Conservation (phyloP, 2,888 invertebrate species). For the Agrenia bidenticulata region DNA sequence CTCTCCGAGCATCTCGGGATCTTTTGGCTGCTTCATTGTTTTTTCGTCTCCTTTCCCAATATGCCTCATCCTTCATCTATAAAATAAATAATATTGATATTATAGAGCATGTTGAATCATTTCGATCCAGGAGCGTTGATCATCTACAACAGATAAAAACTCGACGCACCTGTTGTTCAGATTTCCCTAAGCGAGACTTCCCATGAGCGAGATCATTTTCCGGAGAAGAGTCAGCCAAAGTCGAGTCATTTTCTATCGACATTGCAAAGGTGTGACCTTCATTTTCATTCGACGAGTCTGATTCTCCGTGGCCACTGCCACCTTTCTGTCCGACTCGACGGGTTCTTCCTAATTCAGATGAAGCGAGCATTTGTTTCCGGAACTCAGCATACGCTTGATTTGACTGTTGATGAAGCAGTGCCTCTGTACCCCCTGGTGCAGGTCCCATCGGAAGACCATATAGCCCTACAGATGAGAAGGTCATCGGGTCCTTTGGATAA, state of each 20-base stretch:
- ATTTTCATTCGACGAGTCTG: conserved; percentile 21
- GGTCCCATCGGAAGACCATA: conserved; percentile 54
- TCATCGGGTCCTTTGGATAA: conserved; percentile 69
- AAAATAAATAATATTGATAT: conserved; percentile 2
- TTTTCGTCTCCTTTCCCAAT: conserved; percentile 82
- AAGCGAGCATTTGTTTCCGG: conserved; percentile 67
- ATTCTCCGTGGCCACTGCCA: neutral
- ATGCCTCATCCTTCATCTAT: conserved; percentile 71
- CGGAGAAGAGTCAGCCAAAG: neutral
- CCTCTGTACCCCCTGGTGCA: conserved; percentile 54
- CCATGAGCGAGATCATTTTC: conserved; percentile 16
- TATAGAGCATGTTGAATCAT: neutral
- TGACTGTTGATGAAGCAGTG: conserved; percentile 62
- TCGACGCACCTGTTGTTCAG: conserved; percentile 52
- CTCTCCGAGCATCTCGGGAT: conserved; percentile 82
- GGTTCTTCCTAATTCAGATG: conserved; percentile 64
- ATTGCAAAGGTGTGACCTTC: neutral
- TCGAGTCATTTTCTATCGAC: neutral
- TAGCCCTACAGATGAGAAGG: conserved; percentile 61
- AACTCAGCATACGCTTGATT: conserved; percentile 72
- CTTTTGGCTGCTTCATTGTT: conserved; percentile 95
- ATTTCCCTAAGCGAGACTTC: conserved; percentile 38
- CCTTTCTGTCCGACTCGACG: conserved; percentile 36
- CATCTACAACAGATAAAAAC: too few species aligned
- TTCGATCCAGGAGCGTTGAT: too few species aligned